A percentile compares a stretch with the other conserved stretches of the same genome.
phyloP scores from a whole-genome alignment of 2,113 vertebrate genomes.

The Synchiropus splendidus region DNA sequence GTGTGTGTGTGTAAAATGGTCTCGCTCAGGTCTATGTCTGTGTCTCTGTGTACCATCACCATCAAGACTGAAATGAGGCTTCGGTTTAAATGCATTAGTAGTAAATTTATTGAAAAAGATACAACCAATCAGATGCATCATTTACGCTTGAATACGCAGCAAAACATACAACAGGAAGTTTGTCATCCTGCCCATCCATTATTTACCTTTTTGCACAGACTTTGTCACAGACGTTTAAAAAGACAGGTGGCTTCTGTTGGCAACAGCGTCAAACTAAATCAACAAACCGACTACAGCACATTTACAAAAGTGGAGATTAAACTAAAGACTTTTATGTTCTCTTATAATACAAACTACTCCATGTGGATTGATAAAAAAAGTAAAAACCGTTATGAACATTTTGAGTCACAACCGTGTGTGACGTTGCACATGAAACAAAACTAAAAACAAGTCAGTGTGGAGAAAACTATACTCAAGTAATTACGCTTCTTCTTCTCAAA shows the following conservation, averaged over 20 bases:
- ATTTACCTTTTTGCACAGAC: slow-evolving; percentile 59
- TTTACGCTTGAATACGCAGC: slow-evolving; percentile 66
- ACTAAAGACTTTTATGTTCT: slow-evolving; percentile 54
- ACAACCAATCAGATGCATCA: slow-evolving; percentile 66
- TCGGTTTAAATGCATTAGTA: slow-evolving; percentile 59
- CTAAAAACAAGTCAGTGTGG: too few species aligned
- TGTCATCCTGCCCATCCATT: slow-evolving; percentile 33
- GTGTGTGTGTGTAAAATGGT: too few species aligned
- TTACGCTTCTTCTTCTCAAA: slow-evolving; percentile 10
- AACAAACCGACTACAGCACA: slow-evolving; percentile 54
- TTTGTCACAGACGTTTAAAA: slow-evolving; percentile 69
- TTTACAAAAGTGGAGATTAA: slow-evolving; percentile 64
- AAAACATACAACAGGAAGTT: slow-evolving; percentile 52
- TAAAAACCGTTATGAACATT: slow-evolving; percentile 43
- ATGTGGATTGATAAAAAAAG: slow-evolving; percentile 55
- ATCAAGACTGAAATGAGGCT: slow-evolving; percentile 4
- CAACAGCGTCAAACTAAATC: slow-evolving; percentile 49
- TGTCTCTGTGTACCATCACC: too few species aligned
- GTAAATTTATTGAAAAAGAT: slow-evolving; percentile 75
- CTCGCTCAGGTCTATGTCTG: too few species aligned
- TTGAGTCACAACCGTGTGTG: slow-evolving; percentile 1
- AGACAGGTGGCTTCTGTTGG: slow-evolving; percentile 47
- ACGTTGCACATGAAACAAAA: not conserved
- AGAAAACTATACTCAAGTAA: too few species aligned
- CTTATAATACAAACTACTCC: slow-evolving; percentile 68